Base-by-base conservation (phyloP, 64 coral and sea anemone species). In the Orbicella faveolata region DNA sequence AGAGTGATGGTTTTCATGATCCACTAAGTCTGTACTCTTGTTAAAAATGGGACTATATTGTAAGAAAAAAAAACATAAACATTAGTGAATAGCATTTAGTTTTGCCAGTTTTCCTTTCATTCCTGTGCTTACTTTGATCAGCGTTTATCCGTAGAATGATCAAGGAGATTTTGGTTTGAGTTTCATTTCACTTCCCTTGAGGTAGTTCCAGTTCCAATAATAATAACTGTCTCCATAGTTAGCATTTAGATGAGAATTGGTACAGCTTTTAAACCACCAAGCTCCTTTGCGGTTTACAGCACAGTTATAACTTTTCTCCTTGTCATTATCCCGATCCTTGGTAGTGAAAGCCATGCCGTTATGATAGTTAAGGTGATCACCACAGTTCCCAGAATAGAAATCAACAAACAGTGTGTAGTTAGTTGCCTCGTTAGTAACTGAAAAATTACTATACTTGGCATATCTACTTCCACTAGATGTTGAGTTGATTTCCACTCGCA, bases 231-330 rank as follows among this genome's bases (percentile, higher is more conserved):
- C 75, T 23, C 17, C 75, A 23, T 79, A 89, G 26, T 79, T 89
- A 14, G 18, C 15, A 64, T 89, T 89, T 9, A 89, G 75, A 26
- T 78, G 79, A 0, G 87, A 78, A 17, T 55, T 0, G 25, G 75
- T 68, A 84, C 92, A 94, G 57, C 59, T 77, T 7, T 61, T 87
- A 61, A 35, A 94, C 92, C 92, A 94, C 92, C 92, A 94, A 20
- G 73, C 93, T 12, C 75, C 93, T 3, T 0, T 52, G 19, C 61
- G 12, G 18, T 0, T 16, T 25, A 17, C 18, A 6, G 93, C 93
- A 74, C 93, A 94, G 64, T 85, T 87, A 9, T 3, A 0, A 20
- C 81, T 20, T 14, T 17, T 15, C n/a, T n/a, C n/a, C 33, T 68
- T 73, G 36, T 94, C 88, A 90, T 94, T 94, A 85, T 94, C 93